phyloP scores from a whole-genome alignment of 2,888 invertebrate genomes.

The Therioaphis trifolii region DNA sequence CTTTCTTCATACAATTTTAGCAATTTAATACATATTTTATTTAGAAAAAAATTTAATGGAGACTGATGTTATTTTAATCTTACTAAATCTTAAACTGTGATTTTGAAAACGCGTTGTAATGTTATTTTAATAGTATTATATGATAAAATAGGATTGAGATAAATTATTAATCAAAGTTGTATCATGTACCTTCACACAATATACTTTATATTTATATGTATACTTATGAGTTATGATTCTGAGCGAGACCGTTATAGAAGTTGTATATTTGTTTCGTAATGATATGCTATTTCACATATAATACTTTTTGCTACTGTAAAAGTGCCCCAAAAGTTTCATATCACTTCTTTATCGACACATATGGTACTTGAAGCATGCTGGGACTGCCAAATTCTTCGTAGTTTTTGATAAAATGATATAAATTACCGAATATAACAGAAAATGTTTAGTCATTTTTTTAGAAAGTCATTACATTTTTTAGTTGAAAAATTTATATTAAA shows the following conservation, averaged over 20 bases:
- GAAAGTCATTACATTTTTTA: neutral
- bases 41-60: too few species aligned
- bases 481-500: neutral
- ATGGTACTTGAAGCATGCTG: neutral
- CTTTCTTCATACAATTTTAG: too few species aligned
- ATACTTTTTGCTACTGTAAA: neutral
- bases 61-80: too few species aligned
- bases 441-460: neutral
- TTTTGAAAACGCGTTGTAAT: too few species aligned
- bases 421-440: neutral
- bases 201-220: neutral
- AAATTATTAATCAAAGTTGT: too few species aligned
- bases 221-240: conserved; percentile 1
- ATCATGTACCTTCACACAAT: too few species aligned
- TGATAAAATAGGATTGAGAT: too few species aligned
- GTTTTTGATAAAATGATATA: neutral
- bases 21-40: too few species aligned
- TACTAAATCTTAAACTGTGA: too few species aligned
- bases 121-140: too few species aligned
- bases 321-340: neutral
- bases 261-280: conserved; percentile 2
- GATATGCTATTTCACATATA: neutral
- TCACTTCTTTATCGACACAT: neutral
- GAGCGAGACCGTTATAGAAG: neutral
- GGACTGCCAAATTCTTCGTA: neutral